Percentiles rank a stretch among this genome's conserved stretches.
Evolutionary conservation across 2,113 vertebrate genomes (phyloP).

Genomic region (Regulus satrapa): DNA sequence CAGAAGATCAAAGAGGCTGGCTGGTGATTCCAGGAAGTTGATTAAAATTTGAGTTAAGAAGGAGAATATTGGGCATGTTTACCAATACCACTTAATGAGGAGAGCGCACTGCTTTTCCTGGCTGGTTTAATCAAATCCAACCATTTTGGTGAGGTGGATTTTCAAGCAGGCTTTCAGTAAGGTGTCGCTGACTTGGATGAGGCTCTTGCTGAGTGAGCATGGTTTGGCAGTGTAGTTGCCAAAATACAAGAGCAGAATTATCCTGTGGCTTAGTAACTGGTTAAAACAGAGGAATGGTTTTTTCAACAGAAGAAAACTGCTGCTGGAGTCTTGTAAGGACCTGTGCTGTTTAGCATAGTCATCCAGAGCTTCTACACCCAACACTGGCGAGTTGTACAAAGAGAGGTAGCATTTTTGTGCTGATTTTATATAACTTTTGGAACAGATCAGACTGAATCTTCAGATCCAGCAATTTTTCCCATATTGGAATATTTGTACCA

Average conservation of each 20-base stretch:
- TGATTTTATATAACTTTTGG: neutral
- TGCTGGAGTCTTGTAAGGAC: neutral
- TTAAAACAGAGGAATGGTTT: neutral
- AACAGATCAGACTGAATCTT: neutral
- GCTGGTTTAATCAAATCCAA: neutral
- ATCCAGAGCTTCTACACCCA: neutral
- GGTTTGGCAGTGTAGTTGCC: neutral
- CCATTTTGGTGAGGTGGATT: neutral
- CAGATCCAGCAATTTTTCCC: neutral
- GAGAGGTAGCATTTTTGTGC: neutral
- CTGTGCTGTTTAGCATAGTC: neutral
- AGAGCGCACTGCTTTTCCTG: neutral
- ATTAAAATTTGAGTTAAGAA: neutral
- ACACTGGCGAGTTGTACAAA: neutral
- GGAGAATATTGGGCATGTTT: neutral
- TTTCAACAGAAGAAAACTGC: neutral
- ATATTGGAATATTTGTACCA: neutral
- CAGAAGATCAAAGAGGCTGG: neutral
- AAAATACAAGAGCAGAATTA: neutral
- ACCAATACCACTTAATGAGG: neutral
- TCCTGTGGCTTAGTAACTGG: neutral
- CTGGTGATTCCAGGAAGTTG: neutral
- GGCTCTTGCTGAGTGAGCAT: neutral
- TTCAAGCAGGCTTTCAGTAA: neutral
- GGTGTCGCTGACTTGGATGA: neutral